Percentiles rank a stretch among this genome's conserved stretches.
Evolutionary conservation across 2,888 invertebrate genomes (phyloP).

Genomic region (Fissipunctia ypsillon): DNA sequence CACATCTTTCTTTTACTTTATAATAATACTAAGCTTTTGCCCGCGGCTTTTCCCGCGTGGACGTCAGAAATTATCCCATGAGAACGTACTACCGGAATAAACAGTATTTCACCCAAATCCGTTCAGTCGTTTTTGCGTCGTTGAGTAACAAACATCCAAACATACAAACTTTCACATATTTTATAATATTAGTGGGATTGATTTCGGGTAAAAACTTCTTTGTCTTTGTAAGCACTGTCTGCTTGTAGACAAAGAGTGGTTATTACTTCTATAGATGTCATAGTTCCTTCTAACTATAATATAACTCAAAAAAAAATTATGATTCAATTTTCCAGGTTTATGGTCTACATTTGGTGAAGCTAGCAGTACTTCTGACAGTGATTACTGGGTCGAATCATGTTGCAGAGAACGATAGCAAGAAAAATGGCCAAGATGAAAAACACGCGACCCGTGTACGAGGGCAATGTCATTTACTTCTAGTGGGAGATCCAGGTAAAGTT

Average conservation of each 20-base stretch:
- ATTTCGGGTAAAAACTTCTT: not conserved
- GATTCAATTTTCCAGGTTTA: constrained; percentile 91
- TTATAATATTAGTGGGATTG: not conserved
- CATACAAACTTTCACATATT: too few species aligned
- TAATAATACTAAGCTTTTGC: too few species aligned
- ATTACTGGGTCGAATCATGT: constrained; percentile 86
- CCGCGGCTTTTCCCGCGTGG: too few species aligned
- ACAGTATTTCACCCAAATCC: too few species aligned
- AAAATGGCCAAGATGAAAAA: constrained; percentile 89
- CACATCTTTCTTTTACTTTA: not conserved
- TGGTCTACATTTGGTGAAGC: constrained; percentile 96
- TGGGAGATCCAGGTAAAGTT: constrained; percentile 95
- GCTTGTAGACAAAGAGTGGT: not conserved
- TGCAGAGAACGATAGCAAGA: constrained; percentile 76
- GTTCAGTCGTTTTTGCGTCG: too few species aligned
- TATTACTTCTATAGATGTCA: too few species aligned
- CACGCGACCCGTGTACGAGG: constrained; percentile 91
- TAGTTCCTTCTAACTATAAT: not conserved
- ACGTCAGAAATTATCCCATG: too few species aligned
- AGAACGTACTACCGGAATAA: too few species aligned
- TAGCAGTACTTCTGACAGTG: constrained; percentile 94
- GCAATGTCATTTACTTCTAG: constrained; percentile 95
- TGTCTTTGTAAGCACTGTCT: not conserved
- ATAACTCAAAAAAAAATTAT: not conserved
- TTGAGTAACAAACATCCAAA: too few species aligned